Evolutionary conservation across 2,797 vertebrate genomes (phyloP).

Genomic region (Sebastes diploproa): DNA sequence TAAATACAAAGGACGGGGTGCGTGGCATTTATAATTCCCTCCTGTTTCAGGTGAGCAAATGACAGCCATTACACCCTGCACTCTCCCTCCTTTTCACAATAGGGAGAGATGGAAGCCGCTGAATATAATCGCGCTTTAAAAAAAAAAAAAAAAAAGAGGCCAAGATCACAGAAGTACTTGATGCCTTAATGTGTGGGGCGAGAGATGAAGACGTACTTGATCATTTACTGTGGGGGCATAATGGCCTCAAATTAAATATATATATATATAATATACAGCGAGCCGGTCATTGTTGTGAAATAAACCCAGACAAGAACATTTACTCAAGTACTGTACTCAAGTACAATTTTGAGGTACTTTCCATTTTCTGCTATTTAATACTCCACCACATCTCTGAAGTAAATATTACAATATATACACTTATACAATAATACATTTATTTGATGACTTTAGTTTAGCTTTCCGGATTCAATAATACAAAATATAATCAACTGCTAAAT

Average conservation of each 20-base stretch:
- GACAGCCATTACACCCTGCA: slow-evolving; percentile 74
- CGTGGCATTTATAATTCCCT: slow-evolving; percentile 68
- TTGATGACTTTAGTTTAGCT: too few relatives aligned
- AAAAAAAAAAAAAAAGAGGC: slow-evolving; percentile 16
- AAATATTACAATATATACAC: too few relatives aligned
- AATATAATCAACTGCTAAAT: too few relatives aligned
- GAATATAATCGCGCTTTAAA: slow-evolving; percentile 72
- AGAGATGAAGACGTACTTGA: slow-evolving; percentile 42
- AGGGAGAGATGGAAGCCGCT: slow-evolving; percentile 51
- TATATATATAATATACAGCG: not conserved
- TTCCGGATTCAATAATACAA: too few relatives aligned
- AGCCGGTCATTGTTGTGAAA: too few relatives aligned
- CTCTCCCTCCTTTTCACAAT: slow-evolving; percentile 60
- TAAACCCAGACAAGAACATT: too few relatives aligned
- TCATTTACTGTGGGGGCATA: slow-evolving; percentile 42
- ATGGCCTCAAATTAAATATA: slow-evolving; percentile 36
- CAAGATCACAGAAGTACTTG: slow-evolving; percentile 63
- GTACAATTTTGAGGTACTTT: too few relatives aligned
- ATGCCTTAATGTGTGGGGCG: slow-evolving; percentile 63
- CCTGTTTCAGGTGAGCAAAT: slow-evolving; percentile 77
- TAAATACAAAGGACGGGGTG: slow-evolving; percentile 72
- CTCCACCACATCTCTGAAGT: too few relatives aligned
- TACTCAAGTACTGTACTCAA: too few relatives aligned
- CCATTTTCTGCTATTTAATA: too few relatives aligned
- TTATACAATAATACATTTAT: too few relatives aligned